Evolutionary conservation across 2,888 invertebrate genomes (phyloP).

Genomic region (Andrena bicolor): DNA sequence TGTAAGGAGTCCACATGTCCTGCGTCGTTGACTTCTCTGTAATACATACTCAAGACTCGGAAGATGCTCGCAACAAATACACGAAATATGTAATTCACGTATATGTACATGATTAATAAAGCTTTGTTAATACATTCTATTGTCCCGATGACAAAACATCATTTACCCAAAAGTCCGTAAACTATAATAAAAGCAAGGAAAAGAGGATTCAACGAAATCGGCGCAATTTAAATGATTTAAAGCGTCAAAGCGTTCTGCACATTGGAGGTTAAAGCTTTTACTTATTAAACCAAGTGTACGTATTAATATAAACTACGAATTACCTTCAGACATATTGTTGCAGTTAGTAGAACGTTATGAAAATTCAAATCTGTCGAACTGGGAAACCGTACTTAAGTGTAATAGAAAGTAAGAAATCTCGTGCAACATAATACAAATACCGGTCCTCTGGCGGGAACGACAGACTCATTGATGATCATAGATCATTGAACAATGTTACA

Average conservation of each 20-base stretch:
- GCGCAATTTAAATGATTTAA: neutral
- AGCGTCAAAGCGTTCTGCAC: neutral
- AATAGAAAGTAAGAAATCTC: conserved; percentile 38
- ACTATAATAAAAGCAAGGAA: neutral
- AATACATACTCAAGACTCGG: neutral
- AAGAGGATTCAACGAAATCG: neutral
- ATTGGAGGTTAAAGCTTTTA: conserved; percentile 20
- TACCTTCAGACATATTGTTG: conserved; percentile 68
- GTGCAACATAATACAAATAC: conserved; percentile 66
- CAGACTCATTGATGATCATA: conserved; percentile 21
- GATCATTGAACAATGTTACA: conserved; percentile 20
- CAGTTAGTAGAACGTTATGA: conserved; percentile 24
- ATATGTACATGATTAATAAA: too few species aligned
- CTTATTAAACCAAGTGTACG: neutral
- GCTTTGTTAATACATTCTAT: neutral
- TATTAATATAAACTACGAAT: conserved; percentile 20
- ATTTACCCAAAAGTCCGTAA: neutral
- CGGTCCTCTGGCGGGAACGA: conserved; percentile 68
- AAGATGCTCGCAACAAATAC: neutral
- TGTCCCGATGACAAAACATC: neutral
- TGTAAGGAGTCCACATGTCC: conserved; percentile 95
- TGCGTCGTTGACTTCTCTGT: conserved; percentile 86
- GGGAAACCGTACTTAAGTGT: conserved; percentile 37
- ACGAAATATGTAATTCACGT: neutral
- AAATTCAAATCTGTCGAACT: conserved; percentile 20